Percentiles rank a stretch among this genome's conserved stretches.
These are phyloP conservation scores for Sus cebifrons DNA, from an alignment of 2,797 vertebrate species.

Conservation along the genomic window DNA sequence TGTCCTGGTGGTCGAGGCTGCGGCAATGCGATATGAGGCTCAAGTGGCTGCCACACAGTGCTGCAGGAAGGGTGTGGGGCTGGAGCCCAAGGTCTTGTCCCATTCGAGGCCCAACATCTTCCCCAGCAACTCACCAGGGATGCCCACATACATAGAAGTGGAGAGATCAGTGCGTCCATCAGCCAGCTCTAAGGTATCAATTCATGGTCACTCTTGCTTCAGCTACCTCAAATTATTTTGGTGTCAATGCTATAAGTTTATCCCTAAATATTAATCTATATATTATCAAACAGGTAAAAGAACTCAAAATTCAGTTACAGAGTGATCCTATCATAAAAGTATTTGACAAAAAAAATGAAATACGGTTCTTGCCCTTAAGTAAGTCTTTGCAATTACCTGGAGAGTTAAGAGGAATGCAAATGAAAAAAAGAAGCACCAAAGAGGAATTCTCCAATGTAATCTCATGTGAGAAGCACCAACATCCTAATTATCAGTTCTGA, in stretches of 20 bases:
- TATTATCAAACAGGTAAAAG: conserved; percentile 32
- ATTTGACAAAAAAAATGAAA: conserved; percentile 63
- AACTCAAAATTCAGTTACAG: conserved; percentile 49
- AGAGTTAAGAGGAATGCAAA: conserved; percentile 8
- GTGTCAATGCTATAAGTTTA: neutral
- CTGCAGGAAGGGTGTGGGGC: too few relatives aligned
- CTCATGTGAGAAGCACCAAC: neutral
- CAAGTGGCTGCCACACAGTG: neutral
- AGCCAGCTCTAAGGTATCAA: neutral
- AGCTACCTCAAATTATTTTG: neutral
- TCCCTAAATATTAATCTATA: neutral
- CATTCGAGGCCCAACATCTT: neutral
- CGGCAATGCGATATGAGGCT: neutral
- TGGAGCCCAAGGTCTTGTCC: neutral
- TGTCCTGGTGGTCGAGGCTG: neutral
- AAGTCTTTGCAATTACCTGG: conserved; percentile 6
- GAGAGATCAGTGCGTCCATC: neutral
- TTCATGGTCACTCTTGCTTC: neutral
- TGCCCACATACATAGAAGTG: neutral
- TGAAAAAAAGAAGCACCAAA: neutral
- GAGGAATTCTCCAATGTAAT: neutral
- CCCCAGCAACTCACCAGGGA: neutral
- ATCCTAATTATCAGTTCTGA: neutral
- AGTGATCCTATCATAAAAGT: neutral
- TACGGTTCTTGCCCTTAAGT: neutral